Evolutionary conservation across 2,888 invertebrate species (phyloP).

Genomic region (Erpobdella octoculata): DNA sequence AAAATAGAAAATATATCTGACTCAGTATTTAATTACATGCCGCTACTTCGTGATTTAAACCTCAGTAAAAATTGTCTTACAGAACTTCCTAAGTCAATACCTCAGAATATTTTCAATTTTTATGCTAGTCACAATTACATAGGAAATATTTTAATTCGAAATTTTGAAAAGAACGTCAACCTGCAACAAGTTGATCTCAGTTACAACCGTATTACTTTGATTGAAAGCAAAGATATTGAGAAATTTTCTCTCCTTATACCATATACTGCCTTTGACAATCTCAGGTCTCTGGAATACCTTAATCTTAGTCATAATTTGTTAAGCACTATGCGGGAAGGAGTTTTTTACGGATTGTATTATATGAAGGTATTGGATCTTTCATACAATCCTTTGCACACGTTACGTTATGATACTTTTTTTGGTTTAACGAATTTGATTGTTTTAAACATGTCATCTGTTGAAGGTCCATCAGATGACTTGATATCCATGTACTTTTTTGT

Average conservation of each 20-base stretch:
- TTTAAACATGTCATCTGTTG: constrained; percentile 36
- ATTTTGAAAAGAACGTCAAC: constrained; percentile 28
- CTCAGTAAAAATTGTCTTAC: constrained; percentile 63
- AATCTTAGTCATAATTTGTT: constrained; percentile 35
- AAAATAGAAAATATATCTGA: constrained; percentile 68
- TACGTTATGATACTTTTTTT: constrained; percentile 33
- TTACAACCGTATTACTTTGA: constrained; percentile 37
- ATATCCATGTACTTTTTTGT: constrained; percentile 29
- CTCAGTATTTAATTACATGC: constrained; percentile 74
- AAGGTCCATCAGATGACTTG: constrained; percentile 20
- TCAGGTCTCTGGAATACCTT: constrained; percentile 33
- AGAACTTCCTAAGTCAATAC: constrained; percentile 33
- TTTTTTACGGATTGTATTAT: constrained; percentile 28
- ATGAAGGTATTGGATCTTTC: constrained; percentile 39
- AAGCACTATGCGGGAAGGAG: constrained; percentile 21
- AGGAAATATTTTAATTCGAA: constrained; percentile 22
- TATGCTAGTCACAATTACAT: constrained; percentile 37
- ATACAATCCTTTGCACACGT: constrained; percentile 36
- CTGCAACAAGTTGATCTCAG: constrained; percentile 38
- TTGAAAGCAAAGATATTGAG: no score
- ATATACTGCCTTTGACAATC: constrained; percentile 31
- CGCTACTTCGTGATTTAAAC: constrained; percentile 72
- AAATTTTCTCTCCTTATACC: no score
- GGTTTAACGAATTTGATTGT: constrained; percentile 35
- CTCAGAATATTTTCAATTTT: constrained; percentile 31